Evolutionary conservation across 2,888 invertebrate species (phyloP).

Genomic region (Andricus curvator): DNA sequence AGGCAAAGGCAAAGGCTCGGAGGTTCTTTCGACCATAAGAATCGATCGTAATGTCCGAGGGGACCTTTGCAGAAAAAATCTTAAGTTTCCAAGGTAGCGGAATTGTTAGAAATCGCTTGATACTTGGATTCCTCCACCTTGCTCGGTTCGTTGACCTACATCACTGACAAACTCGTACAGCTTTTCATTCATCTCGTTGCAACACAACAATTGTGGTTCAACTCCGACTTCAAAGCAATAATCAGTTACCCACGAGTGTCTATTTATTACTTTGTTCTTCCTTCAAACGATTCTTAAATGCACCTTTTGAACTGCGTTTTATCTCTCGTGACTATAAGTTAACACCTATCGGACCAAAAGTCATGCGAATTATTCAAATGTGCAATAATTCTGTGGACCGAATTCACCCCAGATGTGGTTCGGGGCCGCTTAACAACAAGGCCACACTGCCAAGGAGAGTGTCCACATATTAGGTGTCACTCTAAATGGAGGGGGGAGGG

Average conservation of each 20-base stretch:
- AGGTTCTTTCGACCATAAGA: constrained; percentile 42
- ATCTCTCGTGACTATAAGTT: constrained; percentile 31
- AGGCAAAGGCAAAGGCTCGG: constrained; percentile 45
- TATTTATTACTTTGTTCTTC: constrained; percentile 33
- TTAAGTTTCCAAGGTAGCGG: constrained; percentile 37
- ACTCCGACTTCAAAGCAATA: constrained; percentile 32
- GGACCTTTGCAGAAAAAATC: constrained; percentile 37
- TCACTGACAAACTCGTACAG: constrained; percentile 40
- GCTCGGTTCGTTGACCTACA: constrained; percentile 39
- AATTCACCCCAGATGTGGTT: no score
- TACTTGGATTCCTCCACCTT: constrained; percentile 28
- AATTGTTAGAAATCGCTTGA: constrained; percentile 22
- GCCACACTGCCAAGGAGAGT: no score
- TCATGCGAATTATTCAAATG: constrained; percentile 1
- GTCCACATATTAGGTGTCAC: no score
- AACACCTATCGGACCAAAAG: constrained; percentile 4
- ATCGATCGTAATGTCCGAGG: constrained; percentile 45
- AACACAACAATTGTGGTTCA: constrained; percentile 39
- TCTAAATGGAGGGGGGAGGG: no score
- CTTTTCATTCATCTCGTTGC: constrained; percentile 40
- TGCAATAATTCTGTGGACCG: background rate
- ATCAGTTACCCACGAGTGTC: constrained; percentile 33
- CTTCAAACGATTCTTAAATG: constrained; percentile 22
- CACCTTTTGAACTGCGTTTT: constrained; percentile 20
- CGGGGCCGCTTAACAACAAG: no score